Evolutionary conservation across 2,797 vertebrate species (phyloP), one percentile per base, ranked within the genome.

Genomic region (Gymnodraco acuticeps): DNA sequence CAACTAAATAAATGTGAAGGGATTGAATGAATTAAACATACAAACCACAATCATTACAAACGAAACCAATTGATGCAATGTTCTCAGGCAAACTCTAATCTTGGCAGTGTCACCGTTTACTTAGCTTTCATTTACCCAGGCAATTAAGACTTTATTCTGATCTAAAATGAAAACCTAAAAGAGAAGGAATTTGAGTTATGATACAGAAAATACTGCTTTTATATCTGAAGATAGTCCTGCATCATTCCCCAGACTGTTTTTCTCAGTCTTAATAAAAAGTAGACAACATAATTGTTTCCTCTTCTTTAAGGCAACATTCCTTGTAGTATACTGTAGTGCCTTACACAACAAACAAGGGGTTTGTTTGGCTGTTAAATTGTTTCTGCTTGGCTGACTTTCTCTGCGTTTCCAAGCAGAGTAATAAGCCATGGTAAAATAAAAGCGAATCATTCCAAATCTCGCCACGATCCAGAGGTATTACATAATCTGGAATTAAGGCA

Each of bases 381-480:
- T 61, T 20, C 43, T 7, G 23, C 56, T 43, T 3, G 15, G 56
- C 51, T 16, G 69, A 69, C 15, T 81, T 64, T 50, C 73, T 67
- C 52, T 50, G 17, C 10, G 1, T 20, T 59, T 78, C n/a, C 3
- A 2, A 19, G 2, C 46, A 47, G 70, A 77, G 56, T 75, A 87
- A 87, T 72, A 69, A 81, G 54, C 59, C 59, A 2, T 0, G 33
- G 62, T 79, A 12, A 75, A 81, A 76, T 72, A 77, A 80, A 67
- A 14, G 41, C 51, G 50, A 83, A 81, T 75, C 80, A 73, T 56
- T 77, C 38, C 27, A 51, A 73, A 87, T 80, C 79, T 77, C 10
- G 72, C 82, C 59, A 63, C 43, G 80, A 58, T 84, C 19, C 77
- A 58, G 63, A 61, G 48, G 14, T 0, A 27, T 86, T 78, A 67